These are phyloP conservation scores for Stegana nigrithorax DNA, from an alignment of 2,888 invertebrate genomes.

Conservation along the genomic window DNA sequence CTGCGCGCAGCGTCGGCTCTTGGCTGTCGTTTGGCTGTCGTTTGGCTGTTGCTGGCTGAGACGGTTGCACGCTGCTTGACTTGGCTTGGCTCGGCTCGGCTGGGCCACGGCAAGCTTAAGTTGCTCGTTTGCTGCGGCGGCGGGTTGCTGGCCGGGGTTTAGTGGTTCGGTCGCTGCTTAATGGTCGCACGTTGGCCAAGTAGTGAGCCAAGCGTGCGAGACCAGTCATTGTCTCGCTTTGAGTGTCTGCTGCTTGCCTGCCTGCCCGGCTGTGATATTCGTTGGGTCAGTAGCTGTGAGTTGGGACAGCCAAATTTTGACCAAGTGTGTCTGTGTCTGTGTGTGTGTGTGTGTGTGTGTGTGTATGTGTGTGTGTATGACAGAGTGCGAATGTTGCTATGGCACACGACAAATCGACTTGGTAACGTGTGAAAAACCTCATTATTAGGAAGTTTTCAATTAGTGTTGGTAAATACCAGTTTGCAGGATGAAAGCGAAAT, in stretches of 20 bases:
- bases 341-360: background rate
- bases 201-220: no score
- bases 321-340: background rate
- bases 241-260: background rate
- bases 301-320: no score
- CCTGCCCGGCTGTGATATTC: background rate
- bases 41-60: background rate
- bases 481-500: no score
- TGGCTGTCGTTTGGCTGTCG: no score
- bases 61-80: background rate
- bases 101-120: background rate
- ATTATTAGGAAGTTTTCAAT: no score
- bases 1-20: constrained; percentile 29
- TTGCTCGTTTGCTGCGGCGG: background rate
- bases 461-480: no score
- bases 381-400: no score
- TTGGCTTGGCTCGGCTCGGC: no score
- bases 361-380: background rate
- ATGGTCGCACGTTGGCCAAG: background rate
- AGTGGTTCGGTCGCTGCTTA: background rate
- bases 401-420: no score
- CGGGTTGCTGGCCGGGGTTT: background rate
- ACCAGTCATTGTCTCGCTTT: no score
- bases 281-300: background rate
- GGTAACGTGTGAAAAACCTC: no score